Percentiles rank a stretch among this genome's conserved stretches.
Conservation (phyloP, 2,888 invertebrate species). For the Tetropium fuscum region DNA sequence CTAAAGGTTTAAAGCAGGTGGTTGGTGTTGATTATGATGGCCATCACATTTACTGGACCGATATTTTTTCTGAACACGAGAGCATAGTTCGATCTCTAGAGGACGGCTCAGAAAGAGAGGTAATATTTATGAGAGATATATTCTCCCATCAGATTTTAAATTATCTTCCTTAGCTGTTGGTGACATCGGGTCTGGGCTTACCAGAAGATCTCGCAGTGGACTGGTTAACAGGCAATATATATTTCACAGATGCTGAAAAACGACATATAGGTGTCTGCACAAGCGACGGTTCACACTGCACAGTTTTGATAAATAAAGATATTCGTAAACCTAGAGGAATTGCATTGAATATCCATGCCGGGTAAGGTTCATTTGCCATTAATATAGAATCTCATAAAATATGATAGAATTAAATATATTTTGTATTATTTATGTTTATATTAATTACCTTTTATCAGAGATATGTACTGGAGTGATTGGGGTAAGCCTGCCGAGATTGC, state of each 20-base stretch:
- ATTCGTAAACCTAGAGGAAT: slow-evolving; percentile 77
- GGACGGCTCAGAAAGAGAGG: slow-evolving; percentile 73
- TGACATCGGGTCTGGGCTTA: slow-evolving; percentile 74
- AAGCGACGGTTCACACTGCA: slow-evolving; percentile 74
- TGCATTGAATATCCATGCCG: slow-evolving; percentile 75
- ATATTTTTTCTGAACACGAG: slow-evolving; percentile 77
- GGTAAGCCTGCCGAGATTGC: slow-evolving; percentile 80
- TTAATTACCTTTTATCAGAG: slow-evolving; percentile 70
- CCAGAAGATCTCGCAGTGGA: slow-evolving; percentile 84
- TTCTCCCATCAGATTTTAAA: background rate
- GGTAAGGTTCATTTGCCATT: slow-evolving; percentile 66
- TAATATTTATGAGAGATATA: slow-evolving; percentile 46
- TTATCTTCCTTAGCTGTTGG: slow-evolving; percentile 4
- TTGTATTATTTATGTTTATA: too few relatives aligned
- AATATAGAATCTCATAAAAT: background rate
- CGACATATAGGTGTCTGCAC: slow-evolving; percentile 81
- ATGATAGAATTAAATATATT: slow-evolving; percentile 2
- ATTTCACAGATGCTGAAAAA: slow-evolving; percentile 81
- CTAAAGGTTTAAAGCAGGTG: slow-evolving; percentile 69
- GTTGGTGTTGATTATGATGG: slow-evolving; percentile 81
- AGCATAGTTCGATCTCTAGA: slow-evolving; percentile 75
- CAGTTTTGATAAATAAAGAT: slow-evolving; percentile 72
- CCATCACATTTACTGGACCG: slow-evolving; percentile 81
- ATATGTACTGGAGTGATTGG: slow-evolving; percentile 96
- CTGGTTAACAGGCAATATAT: slow-evolving; percentile 83